These are phyloP conservation scores for Chlorospingus semifuscus DNA, from an alignment of 2,797 vertebrate genomes.

Conservation along the genomic window DNA sequence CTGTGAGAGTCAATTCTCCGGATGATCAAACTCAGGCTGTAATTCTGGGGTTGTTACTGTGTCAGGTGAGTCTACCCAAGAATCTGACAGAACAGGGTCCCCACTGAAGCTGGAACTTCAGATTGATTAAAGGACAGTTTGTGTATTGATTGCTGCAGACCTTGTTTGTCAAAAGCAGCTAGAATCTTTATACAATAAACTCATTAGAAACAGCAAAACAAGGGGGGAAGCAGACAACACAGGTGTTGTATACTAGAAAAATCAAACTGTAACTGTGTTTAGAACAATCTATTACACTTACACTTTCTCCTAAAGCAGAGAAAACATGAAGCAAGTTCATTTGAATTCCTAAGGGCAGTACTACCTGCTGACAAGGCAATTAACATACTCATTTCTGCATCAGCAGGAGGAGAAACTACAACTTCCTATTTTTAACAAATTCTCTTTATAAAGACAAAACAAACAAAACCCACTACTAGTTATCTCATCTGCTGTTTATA, in stretches of 20 bases:
- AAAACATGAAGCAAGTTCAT: not conserved
- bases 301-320: not conserved
- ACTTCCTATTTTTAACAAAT: not conserved
- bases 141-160: not conserved
- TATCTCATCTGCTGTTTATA: not conserved
- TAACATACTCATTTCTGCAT: not conserved
- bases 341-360: not conserved
- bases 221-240: not conserved
- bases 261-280: not conserved
- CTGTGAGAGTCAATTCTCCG: not conserved
- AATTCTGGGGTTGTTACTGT: not conserved
- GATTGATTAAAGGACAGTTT: not conserved
- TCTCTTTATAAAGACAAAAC: not conserved
- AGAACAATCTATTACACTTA: not conserved
- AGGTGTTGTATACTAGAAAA: not conserved
- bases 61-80: not conserved
- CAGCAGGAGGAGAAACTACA: not conserved
- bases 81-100: not conserved
- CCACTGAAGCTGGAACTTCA: not conserved
- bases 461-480: not conserved
- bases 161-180: not conserved
- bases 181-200: not conserved
- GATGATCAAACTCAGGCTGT: not conserved
- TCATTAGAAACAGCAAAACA: not conserved
- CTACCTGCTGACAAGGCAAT: not conserved